These are phyloP conservation scores for Falco biarmicus DNA, from an alignment of 2,797 vertebrate species.

Conservation along the genomic window DNA sequence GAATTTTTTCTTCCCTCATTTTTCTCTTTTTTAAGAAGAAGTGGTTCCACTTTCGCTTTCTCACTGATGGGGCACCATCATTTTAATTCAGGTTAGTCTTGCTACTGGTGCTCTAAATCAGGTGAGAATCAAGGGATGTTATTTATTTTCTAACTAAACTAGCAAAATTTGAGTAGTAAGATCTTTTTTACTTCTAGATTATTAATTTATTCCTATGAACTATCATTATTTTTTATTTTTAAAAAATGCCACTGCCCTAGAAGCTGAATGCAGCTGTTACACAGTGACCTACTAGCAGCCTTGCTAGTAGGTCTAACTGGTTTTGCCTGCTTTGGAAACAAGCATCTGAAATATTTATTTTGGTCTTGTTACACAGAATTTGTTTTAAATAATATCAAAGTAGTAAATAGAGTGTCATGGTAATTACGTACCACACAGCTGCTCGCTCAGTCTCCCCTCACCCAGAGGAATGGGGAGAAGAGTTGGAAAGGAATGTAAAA, in stretches of 20 bases:
- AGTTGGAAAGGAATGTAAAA: no score
- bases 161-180: background rate
- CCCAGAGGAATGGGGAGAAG: no score
- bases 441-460: no score
- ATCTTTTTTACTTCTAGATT: background rate
- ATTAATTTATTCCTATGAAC: background rate
- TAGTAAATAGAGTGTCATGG: background rate
- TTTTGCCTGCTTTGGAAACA: background rate
- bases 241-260: background rate
- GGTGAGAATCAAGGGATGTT: background rate
- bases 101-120: background rate
- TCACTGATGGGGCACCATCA: background rate
- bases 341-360: background rate
- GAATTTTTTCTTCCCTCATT: background rate
- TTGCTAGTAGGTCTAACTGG: background rate
- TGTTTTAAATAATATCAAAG: background rate
- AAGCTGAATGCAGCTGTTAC: background rate
- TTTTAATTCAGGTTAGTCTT: background rate
- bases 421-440: no score
- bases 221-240: background rate
- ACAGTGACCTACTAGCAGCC: background rate
- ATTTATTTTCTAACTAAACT: background rate
- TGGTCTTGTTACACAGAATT: background rate
- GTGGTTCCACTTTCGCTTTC: background rate
- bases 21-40: background rate